Percentiles rank a stretch among this genome's conserved stretches.
Evolutionary conservation across 2,113 vertebrate species (phyloP).

Genomic region (Bettongia penicillata): DNA sequence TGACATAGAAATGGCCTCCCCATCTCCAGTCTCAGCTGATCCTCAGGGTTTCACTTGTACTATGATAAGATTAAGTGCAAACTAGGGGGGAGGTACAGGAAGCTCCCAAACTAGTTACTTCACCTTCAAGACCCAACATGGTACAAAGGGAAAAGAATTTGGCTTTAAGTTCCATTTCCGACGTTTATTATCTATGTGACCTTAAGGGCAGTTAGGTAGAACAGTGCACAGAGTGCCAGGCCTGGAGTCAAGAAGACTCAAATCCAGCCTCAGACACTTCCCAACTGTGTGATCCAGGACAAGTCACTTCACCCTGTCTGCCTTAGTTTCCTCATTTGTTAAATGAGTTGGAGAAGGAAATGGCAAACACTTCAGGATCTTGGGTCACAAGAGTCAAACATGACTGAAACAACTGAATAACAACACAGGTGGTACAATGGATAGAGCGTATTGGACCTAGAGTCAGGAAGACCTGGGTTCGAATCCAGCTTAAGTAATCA

Average conservation of each 20-base stretch:
- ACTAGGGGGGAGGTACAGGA: not conserved
- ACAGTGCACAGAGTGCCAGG: too few species aligned
- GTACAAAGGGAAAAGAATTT: not conserved
- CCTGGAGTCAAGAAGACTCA: not conserved
- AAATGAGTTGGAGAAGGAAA: too few species aligned
- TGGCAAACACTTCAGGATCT: too few species aligned
- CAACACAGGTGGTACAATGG: not conserved
- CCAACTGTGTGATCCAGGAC: too few species aligned
- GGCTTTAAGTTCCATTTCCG: not conserved
- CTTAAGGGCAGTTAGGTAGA: not conserved
- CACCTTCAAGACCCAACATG: not conserved
- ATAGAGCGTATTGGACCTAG: not conserved
- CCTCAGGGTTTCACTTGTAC: constrained; percentile 62
- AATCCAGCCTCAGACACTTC: not conserved
- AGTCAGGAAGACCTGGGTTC: not conserved
- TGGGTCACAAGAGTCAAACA: too few species aligned
- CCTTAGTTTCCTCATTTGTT: too few species aligned
- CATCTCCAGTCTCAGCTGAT: constrained; percentile 69
- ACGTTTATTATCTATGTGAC: not conserved
- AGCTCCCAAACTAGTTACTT: not conserved
- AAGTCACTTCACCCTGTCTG: too few species aligned
- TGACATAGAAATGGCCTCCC: constrained; percentile 48
- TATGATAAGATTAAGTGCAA: not conserved
- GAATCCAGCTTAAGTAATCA: not conserved
- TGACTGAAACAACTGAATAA: too few species aligned